A percentile compares a stretch with the other conserved stretches of the same genome.
These are phyloP conservation scores for Apotomis betuletana DNA, from an alignment of 2,888 invertebrate species.

Conservation along the genomic window DNA sequence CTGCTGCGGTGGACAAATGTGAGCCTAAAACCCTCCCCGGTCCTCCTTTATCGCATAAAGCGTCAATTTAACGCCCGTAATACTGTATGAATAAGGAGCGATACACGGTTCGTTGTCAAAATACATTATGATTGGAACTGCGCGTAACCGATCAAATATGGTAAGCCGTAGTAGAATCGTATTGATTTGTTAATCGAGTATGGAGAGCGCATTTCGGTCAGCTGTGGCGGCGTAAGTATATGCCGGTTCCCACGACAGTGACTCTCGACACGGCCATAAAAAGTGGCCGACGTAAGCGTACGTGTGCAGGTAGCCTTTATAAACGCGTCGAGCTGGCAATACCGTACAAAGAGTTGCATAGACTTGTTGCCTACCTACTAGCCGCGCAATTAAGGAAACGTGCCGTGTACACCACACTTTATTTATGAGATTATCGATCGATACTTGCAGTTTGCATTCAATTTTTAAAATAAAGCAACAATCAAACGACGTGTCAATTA, in stretches of 20 bases:
- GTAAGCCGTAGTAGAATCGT: conserved; percentile 67
- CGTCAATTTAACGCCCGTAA: conserved; percentile 47
- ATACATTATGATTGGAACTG: conserved; percentile 64
- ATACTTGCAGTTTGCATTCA: conserved; percentile 47
- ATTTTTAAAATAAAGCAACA: conserved; percentile 48
- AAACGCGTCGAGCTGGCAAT: conserved; percentile 66
- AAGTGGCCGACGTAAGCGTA: conserved; percentile 78
- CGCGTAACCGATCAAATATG: conserved; percentile 66
- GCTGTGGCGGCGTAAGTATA: conserved; percentile 80
- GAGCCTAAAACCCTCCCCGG: conserved; percentile 52
- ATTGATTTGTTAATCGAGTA: conserved; percentile 82
- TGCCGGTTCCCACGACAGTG: conserved; percentile 82
- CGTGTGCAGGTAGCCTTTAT: conserved; percentile 79
- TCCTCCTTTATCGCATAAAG: conserved; percentile 43
- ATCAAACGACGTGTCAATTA: conserved; percentile 46
- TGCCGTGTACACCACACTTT: conserved; percentile 51
- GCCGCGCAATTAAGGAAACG: conserved; percentile 61
- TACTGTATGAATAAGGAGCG: conserved; percentile 58
- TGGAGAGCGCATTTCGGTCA: conserved; percentile 83
- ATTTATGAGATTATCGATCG: conserved; percentile 52
- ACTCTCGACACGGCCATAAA: conserved; percentile 79
- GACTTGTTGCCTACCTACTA: conserved; percentile 53
- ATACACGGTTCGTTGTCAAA: conserved; percentile 57
- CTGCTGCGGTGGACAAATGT: conserved; percentile 56
- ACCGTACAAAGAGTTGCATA: conserved; percentile 59